Conservation (phyloP, 2,888 invertebrate genomes). For the Eupithecia insigniata region DNA sequence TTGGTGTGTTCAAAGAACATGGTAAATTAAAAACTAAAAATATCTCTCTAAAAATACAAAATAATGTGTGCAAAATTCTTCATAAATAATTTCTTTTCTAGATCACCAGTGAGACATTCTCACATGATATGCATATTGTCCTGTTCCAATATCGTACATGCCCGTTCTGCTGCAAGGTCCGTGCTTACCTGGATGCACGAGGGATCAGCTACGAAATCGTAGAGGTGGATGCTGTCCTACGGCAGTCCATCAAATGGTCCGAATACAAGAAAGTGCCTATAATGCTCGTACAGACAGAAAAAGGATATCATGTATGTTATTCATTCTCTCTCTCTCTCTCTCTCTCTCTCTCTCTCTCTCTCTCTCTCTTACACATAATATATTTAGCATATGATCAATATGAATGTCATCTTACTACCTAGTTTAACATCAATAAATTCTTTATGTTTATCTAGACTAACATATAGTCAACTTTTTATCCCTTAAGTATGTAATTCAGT, state of each 20-base stretch:
- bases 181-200: constrained; percentile 95
- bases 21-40: not conserved
- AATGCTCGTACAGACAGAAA: constrained; percentile 88
- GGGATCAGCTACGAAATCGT: constrained; percentile 97
- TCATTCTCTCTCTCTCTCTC: too few species aligned
- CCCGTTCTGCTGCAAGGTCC: constrained; percentile 98
- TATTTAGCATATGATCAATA: too few species aligned
- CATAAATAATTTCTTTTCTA: constrained; percentile 58
- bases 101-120: constrained; percentile 87
- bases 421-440: too few species aligned
- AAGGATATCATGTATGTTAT: constrained; percentile 86
- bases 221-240: constrained; percentile 97
- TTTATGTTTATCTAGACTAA: too few species aligned
- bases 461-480: too few species aligned
- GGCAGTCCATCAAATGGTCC: constrained; percentile 96
- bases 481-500: not conserved
- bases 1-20: not conserved
- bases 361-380: too few species aligned
- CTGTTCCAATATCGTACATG: constrained; percentile 99
- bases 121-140: constrained; percentile 89
- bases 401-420: too few species aligned
- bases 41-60: not conserved
- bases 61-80: not conserved
- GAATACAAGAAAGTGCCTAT: constrained; percentile 98
- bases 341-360: too few species aligned